Evolutionary conservation across 2,113 vertebrate genomes (phyloP).

Genomic region (Chroicocephalus ridibundus): DNA sequence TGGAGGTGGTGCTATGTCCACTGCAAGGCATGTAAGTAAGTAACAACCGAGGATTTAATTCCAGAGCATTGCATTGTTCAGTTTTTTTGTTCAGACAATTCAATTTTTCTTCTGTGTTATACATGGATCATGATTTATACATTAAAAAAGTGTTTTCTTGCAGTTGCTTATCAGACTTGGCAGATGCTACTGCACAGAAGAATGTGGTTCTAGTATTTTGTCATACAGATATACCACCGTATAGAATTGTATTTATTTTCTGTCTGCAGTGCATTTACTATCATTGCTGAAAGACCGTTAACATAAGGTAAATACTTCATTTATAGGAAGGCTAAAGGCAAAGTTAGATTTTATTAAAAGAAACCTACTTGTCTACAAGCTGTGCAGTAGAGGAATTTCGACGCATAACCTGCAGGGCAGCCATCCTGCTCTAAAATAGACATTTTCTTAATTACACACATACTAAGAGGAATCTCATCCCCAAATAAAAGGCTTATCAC

Average conservation of each 20-base stretch:
- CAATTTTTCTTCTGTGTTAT: background rate
- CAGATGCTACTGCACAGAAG: constrained; percentile 14
- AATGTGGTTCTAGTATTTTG: background rate
- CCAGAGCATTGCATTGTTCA: background rate
- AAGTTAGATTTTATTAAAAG: constrained; percentile 29
- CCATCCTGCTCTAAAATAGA: background rate
- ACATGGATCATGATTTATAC: background rate
- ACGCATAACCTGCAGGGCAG: constrained; percentile 20
- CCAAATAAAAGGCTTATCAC: background rate
- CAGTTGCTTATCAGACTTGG: constrained; percentile 48
- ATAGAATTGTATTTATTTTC: background rate
- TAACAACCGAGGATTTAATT: background rate
- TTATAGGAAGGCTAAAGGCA: constrained; percentile 7
- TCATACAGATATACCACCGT: background rate
- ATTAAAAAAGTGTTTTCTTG: background rate
- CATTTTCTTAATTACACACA: constrained; percentile 6
- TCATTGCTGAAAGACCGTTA: background rate
- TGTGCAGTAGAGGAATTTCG: background rate
- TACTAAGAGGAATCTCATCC: background rate
- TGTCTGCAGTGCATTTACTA: constrained; percentile 14
- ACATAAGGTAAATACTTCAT: constrained; percentile 29
- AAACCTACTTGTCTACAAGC: background rate
- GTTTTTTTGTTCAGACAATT: constrained; percentile 1
- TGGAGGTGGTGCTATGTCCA: background rate
- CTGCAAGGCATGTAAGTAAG: background rate